phyloP scores from a whole-genome alignment of 2,888 invertebrate genomes.

The Drosophila mayaguana region DNA sequence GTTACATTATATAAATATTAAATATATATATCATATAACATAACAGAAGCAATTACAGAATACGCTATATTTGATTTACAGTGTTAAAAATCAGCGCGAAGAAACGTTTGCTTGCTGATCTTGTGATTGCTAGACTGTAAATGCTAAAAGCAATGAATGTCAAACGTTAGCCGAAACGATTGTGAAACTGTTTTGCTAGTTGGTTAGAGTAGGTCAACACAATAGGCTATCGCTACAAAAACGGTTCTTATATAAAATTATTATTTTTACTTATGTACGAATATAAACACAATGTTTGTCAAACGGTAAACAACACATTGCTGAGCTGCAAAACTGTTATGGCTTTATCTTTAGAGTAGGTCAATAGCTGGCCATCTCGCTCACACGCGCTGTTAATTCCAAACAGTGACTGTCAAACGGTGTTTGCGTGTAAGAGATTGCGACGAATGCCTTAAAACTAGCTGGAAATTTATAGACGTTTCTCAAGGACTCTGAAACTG shows the following conservation, averaged over 20 bases:
- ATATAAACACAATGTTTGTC: neutral
- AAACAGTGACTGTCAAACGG: neutral
- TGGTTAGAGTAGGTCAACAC: slow-evolving; percentile 13
- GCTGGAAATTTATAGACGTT: neutral
- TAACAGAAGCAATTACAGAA: neutral
- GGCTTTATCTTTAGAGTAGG: slow-evolving; percentile 6
- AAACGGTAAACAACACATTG: neutral
- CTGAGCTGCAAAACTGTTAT: neutral
- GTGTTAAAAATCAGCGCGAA: neutral
- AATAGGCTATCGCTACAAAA: slow-evolving; percentile 3
- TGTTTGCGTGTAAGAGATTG: neutral
- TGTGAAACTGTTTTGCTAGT: slow-evolving; percentile 3
- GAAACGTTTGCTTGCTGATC: slow-evolving; percentile 1
- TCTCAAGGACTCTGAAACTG: neutral
- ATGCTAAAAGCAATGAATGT: neutral
- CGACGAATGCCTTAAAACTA: neutral
- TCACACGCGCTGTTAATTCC: neutral
- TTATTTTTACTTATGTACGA: neutral
- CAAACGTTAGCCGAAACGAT: neutral
- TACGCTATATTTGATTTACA: neutral
- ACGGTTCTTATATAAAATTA: neutral
- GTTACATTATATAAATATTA: neutral
- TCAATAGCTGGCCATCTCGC: neutral
- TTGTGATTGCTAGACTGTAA: neutral
- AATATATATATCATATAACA: neutral